phyloP scores from a whole-genome alignment of 2,797 vertebrate genomes.

The Tokudaia tokunoshimensis region DNA sequence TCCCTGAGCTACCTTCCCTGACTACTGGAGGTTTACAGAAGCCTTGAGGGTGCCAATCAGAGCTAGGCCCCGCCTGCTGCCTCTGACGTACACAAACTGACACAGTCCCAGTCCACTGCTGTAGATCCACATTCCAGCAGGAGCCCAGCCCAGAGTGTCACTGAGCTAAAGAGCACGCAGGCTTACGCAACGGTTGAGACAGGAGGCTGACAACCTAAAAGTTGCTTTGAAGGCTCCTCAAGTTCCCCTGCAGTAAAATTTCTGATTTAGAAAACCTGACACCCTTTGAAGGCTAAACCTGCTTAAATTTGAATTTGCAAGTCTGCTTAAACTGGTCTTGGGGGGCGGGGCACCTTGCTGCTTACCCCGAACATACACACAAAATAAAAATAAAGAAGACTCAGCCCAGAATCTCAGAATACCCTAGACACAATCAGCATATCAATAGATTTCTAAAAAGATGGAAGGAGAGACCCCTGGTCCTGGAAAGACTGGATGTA shows the following conservation, averaged over 20 bases:
- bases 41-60: not conserved
- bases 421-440: too few relatives aligned
- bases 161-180: not conserved
- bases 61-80: not conserved
- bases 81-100: slow-evolving; percentile 32
- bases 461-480: too few relatives aligned
- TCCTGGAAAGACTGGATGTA: too few relatives aligned
- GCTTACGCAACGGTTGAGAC: not conserved
- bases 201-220: not conserved
- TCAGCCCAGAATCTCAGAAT: too few relatives aligned
- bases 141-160: not conserved
- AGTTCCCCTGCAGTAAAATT: not conserved
- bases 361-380: too few relatives aligned
- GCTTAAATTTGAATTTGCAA: not conserved
- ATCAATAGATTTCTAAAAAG: too few relatives aligned
- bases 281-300: not conserved
- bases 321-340: not conserved
- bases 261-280: slow-evolving; percentile 52
- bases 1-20: not conserved
- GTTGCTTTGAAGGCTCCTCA: not conserved
- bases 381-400: not conserved
- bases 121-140: slow-evolving; percentile 44
- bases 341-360: not conserved
- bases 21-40: not conserved
- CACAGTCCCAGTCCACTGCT: not conserved